Base-by-base conservation (phyloP, 2,888 invertebrate species). In the Toxonevra muliebris region DNA sequence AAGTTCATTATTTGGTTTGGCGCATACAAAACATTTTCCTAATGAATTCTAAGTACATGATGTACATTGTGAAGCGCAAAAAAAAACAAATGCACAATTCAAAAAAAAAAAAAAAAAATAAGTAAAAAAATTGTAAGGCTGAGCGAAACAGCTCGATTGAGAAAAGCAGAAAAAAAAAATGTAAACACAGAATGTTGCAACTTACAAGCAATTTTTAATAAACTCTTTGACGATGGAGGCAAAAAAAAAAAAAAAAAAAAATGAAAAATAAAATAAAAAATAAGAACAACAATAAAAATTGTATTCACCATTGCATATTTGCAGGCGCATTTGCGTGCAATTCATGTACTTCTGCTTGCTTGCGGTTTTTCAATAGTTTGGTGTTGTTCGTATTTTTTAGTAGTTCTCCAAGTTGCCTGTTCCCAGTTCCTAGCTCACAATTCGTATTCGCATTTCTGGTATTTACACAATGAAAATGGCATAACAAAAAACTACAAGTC, bases 121-220 rank as follows among this genome's bases (percentile, higher is more conserved):
- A 41, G 17, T 58, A 52, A 58, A 30, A 40, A 50, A n/a, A n/a
- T n/a, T n/a, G n/a, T n/a, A n/a, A n/a, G n/a, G n/a, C n/a, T n/a
- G n/a, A 57, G 12, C 4, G 40, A 48, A 50, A 20, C 12, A 50
- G 41, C 20, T 19, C 15, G 9, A 17, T 5, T 48, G 48, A 48
- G 50, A 53, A 15, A 52, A 7, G 30, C 2, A 30, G 30, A 30
- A 30, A 30, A 4, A 30, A 30, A 65, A 65, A 58, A 61, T 53
- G 52, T 45, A 55, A 61, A 66, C 57, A 66, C 60, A 66, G n/a
- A 66, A 66, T 66, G 60, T 66, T 66, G 60, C 66, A 30, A 30
- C 30, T 30, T 30, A 30, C 30, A 66, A 68, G 60, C 68, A 45
- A 64, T 68, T 68, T 68, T 68, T 68, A 68, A 68, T 68, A 64